Percentiles rank a stretch among this genome's conserved stretches.
Conservation (phyloP, 2,113 vertebrate species). For the Mobula birostris region DNA sequence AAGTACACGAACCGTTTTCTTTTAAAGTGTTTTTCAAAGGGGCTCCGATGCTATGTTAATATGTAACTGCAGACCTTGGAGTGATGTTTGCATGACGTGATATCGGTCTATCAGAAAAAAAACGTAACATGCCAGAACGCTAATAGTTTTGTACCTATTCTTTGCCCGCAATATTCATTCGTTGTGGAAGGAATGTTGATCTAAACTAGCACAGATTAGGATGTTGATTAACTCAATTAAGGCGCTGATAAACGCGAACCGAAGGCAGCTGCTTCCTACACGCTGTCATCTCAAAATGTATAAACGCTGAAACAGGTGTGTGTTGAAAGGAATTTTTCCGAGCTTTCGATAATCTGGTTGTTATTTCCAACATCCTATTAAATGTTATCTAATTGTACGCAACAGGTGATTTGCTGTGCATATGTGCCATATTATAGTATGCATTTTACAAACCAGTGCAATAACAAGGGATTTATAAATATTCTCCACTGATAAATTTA, state of each 20-base stretch:
- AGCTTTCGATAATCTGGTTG: not conserved
- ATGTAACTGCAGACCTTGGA: not conserved
- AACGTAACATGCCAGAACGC: not conserved
- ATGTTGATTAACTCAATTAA: not conserved
- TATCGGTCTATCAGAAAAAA: not conserved
- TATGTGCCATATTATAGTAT: not conserved
- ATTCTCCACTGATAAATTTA: not conserved
- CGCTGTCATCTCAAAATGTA: not conserved
- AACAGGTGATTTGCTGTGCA: not conserved
- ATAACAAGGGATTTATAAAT: not conserved
- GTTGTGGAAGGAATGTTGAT: not conserved
- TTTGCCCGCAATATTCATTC: not conserved
- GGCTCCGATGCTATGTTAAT: not conserved
- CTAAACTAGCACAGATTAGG: not conserved
- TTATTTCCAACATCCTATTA: not conserved
- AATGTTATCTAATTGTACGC: not conserved
- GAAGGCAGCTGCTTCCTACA: conserved; percentile 12
- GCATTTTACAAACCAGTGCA: not conserved
- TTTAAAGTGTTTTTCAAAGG: not conserved
- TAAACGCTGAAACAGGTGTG: conserved; percentile 2
- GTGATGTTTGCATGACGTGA: not conserved
- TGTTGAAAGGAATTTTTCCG: not conserved
- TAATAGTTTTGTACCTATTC: not conserved
- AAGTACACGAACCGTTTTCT: not conserved
- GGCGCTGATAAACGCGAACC: not conserved